phyloP scores from a whole-genome alignment of 2,797 vertebrate genomes.

The Petrocephalus sullivani region DNA sequence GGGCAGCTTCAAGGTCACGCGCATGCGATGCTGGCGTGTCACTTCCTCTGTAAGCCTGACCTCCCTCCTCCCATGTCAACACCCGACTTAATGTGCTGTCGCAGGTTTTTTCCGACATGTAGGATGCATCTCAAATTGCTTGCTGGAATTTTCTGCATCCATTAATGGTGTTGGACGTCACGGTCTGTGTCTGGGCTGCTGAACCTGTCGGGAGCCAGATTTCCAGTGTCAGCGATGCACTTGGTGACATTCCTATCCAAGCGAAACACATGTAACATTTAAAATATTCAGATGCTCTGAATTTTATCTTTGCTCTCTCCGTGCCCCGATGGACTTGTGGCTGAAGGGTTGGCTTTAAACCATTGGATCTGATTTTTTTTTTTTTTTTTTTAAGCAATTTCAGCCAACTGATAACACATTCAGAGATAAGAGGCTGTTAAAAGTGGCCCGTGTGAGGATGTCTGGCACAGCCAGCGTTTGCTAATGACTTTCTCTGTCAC shows the following conservation, averaged over 20 bases:
- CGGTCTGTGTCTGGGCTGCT: not conserved
- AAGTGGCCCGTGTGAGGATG: not conserved
- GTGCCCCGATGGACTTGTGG: not conserved
- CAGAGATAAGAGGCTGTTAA: not conserved
- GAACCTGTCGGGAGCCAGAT: not conserved
- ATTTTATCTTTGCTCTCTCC: not conserved
- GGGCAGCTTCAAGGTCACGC: constrained; percentile 96
- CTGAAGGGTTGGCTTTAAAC: not conserved
- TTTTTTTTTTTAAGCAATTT: not conserved
- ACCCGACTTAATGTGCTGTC: not conserved
- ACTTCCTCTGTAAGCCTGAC: constrained; percentile 83
- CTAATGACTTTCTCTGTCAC: not conserved
- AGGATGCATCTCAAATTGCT: not conserved
- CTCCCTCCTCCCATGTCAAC: not conserved
- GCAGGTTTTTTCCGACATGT: not conserved
- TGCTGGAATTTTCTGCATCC: not conserved
- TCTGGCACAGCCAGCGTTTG: not conserved
- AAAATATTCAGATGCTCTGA: not conserved
- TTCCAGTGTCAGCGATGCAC: not conserved
- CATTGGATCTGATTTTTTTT: not conserved
- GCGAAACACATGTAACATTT: not conserved
- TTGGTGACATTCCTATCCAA: not conserved
- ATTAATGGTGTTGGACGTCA: not conserved
- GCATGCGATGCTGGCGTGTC: constrained; percentile 97
- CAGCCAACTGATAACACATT: not conserved